Conservation (phyloP, 2,797 vertebrate genomes). For the Vespertilio murinus region DNA sequence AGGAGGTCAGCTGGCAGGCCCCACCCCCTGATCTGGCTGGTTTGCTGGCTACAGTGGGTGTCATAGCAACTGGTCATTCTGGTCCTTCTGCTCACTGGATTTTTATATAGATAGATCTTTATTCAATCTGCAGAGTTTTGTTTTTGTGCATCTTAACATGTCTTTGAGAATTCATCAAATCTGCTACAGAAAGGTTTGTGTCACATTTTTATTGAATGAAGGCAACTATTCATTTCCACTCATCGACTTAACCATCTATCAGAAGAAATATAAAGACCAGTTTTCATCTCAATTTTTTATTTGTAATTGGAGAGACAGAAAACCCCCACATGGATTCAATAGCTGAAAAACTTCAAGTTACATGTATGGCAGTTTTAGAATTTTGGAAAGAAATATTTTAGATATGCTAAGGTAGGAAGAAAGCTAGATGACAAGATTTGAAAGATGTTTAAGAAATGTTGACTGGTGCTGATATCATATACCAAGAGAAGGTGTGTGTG, state of each 20-base stretch:
- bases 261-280: not conserved
- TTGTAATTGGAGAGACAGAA: not conserved
- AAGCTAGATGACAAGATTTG: not conserved
- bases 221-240: not conserved
- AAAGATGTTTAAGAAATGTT: not conserved
- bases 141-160: not conserved
- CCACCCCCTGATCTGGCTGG: no score
- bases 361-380: not conserved
- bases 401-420: not conserved
- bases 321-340: not conserved
- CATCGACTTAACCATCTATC: not conserved
- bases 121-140: not conserved
- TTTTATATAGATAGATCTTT: not conserved
- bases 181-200: slow-evolving; percentile 9
- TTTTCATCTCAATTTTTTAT: not conserved
- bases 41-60: no score
- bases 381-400: slow-evolving; percentile 30
- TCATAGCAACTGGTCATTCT: no score
- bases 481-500: not conserved
- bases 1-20: no score
- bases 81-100: no score
- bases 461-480: no score
- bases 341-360: not conserved
- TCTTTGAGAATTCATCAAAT: slow-evolving; percentile 31
- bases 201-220: slow-evolving; percentile 28